Base-by-base conservation (phyloP, 2,113 vertebrate species). In the Microcebus ravelobensis region DNA sequence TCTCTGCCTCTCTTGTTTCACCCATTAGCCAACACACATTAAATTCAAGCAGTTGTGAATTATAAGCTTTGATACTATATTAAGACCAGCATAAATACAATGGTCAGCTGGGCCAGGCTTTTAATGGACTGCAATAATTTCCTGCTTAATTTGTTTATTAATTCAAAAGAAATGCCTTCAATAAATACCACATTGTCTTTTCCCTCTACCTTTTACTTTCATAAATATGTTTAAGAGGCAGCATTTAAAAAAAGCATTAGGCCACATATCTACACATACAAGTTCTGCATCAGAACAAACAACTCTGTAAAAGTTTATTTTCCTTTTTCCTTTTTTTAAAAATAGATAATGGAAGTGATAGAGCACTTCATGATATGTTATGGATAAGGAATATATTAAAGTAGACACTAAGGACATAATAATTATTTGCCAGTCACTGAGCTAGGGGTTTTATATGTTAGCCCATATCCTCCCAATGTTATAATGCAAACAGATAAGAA, bases 91-190 rank as follows among this genome's bases (percentile, higher is more conserved):
- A 39, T 39, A 71, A 68, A 87, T 36, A 63, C 45, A 91, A 29
- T 15, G 29, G 29, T 7, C 50, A 90, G 21, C 31, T 52, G 3
- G 42, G 4, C 45, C 73, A 93, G 74, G 13, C 27, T 86, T 80
- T 77, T 31, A n/a, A 15, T 20, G 20, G 27, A 57, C 14, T 92
- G 61, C n/a, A 74, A 57, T 80, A 73, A 93, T 87, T 76, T 86
- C 25, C 55, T 86, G 3, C 23, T 63, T 61, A 39, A 12, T 52
- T 61, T 45, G 18, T 74, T 6, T 50, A 67, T 85, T 59, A 90
- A 85, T 59, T 92, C 71, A 71, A 86, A 95, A 80, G 31, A 86
- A 76, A 74, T 68, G 52, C 11, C 39, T 93, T 61, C 42, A 86
- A 81, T 73, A 87, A 90, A 73, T n/a, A 34, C 0, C 3, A n/a